Percentiles rank a stretch among this genome's conserved stretches.
Evolutionary conservation across 2,113 vertebrate genomes (phyloP).

Genomic region (Phocoena phocoena): DNA sequence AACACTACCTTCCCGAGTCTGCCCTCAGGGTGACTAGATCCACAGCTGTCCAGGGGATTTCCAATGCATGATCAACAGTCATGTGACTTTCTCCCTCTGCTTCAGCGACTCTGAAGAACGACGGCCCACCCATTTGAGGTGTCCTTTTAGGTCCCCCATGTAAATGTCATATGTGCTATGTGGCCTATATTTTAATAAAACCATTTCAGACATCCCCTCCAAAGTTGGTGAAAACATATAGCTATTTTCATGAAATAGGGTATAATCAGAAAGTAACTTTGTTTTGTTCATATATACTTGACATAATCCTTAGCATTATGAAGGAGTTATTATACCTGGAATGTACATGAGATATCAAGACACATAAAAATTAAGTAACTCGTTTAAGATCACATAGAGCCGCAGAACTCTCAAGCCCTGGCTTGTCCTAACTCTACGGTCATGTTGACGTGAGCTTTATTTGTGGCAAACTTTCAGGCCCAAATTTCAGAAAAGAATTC

Average conservation of each 20-base stretch:
- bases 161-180: not conserved
- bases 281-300: not conserved
- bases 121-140: not conserved
- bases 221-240: not conserved
- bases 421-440: not conserved
- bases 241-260: not conserved
- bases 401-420: not conserved
- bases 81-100: not conserved
- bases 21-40: not conserved
- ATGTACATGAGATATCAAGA: not conserved
- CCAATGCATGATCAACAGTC: too few species aligned
- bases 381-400: not conserved
- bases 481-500: not conserved
- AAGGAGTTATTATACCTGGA: not conserved
- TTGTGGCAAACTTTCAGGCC: not conserved
- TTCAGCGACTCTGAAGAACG: not conserved
- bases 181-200: not conserved
- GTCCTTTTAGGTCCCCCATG: not conserved
- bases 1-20: not conserved
- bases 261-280: not conserved
- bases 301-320: not conserved
- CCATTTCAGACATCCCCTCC: not conserved
- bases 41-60: too few species aligned
- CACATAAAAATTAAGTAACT: not conserved
- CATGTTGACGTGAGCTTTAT: not conserved